A percentile compares a stretch with the other conserved stretches of the same genome.
Conservation (phyloP, 92 coral and sea anemone genomes). For the Epizoanthus stellaris region DNA sequence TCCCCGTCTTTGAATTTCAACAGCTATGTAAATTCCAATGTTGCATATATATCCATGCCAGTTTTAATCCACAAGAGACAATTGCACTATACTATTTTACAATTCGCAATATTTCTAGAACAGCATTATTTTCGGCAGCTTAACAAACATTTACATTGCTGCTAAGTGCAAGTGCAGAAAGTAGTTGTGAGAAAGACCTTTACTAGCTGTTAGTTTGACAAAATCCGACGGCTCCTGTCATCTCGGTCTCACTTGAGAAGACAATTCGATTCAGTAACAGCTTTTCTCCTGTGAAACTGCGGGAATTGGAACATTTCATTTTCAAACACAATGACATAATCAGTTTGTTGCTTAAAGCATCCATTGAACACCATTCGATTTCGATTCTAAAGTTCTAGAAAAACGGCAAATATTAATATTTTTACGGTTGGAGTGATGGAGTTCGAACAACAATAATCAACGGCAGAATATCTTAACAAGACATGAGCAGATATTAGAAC, state of each 20-base stretch:
- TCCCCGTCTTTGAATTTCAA: no score
- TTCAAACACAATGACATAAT: no score
- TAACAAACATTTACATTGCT: neutral
- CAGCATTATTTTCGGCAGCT: neutral
- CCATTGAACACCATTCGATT: no score
- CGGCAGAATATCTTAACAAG: neutral
- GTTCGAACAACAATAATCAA: neutral
- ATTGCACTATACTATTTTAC: no score
- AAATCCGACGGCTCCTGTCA: no score
- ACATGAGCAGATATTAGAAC: constrained; percentile 14
- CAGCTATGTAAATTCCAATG: neutral
- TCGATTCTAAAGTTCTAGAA: no score
- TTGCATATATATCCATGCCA: neutral
- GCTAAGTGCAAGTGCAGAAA: neutral
- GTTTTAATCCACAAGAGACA: neutral
- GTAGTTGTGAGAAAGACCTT: neutral
- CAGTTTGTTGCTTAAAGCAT: no score
- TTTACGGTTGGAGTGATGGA: neutral
- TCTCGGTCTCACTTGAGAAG: no score
- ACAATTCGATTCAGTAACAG: no score
- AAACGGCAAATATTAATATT: no score
- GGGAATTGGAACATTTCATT: no score
- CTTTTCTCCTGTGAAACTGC: no score
- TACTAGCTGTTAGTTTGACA: neutral
- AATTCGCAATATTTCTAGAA: neutral